Conservation (phyloP, 2,888 invertebrate genomes). For the Ellobium chinense region DNA sequence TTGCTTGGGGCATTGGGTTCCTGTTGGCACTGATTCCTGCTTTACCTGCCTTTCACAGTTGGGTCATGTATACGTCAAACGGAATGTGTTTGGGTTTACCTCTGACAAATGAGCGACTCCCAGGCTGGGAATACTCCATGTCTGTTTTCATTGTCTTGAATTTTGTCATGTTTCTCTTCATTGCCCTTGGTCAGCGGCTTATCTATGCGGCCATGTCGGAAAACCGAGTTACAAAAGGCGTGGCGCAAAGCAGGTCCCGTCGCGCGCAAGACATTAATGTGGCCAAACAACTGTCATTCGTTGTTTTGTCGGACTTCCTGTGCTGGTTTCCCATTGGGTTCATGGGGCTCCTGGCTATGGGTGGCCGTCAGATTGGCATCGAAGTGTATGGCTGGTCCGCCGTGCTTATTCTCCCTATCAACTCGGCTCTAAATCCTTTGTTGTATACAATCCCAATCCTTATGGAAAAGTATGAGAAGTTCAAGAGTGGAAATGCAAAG, state of each 20-base stretch:
- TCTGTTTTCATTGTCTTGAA: not conserved
- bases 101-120: not conserved
- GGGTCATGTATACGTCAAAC: not conserved
- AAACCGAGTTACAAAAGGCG: no score
- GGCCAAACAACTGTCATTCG: constrained; percentile 63
- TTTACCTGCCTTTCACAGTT: not conserved
- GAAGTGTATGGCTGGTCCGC: not conserved
- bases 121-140: not conserved
- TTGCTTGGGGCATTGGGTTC: not conserved
- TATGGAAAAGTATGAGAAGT: no score
- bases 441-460: no score
- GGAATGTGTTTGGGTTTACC: not conserved
- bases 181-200: not conserved
- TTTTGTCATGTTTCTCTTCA: not conserved
- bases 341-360: constrained; percentile 17
- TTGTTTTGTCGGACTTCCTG: constrained; percentile 68
- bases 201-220: not conserved
- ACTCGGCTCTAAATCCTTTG: no score
- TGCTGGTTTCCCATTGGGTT: constrained; percentile 70
- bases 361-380: not conserved
- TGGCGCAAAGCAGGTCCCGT: no score
- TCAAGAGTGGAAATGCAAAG: no score
- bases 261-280: not conserved
- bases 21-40: not conserved
- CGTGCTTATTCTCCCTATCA: no score